These are phyloP conservation scores for Tenebrosternarchus preto DNA, from an alignment of 2,113 vertebrate species.

Conservation along the genomic window DNA sequence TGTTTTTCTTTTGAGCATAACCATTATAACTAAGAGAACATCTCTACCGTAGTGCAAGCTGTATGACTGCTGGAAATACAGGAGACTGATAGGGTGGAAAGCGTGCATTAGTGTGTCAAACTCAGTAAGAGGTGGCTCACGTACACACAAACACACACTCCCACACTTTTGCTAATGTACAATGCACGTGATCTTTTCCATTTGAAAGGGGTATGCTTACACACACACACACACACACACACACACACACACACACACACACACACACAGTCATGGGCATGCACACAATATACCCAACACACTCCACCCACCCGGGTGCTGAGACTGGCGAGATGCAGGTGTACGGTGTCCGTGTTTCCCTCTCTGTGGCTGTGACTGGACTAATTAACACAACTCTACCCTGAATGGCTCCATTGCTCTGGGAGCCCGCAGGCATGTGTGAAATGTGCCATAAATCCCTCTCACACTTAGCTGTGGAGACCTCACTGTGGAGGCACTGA, in stretches of 20 bases:
- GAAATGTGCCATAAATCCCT: conserved; percentile 74
- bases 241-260: no score
- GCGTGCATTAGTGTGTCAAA: not conserved
- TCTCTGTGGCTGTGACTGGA: conserved; percentile 60
- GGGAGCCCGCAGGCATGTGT: conserved; percentile 65
- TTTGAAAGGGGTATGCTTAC: not conserved
- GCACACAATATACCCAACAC: no score
- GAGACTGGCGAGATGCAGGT: conserved; percentile 48
- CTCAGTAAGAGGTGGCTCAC: not conserved
- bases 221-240: no score
- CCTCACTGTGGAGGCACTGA: conserved; percentile 31
- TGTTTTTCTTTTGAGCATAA: no score
- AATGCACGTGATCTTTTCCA: not conserved
- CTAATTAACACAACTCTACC: conserved; percentile 70
- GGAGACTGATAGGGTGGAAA: no score
- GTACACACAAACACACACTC: conserved; percentile 30
- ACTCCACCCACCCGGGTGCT: no score
- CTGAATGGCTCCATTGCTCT: conserved; percentile 67
- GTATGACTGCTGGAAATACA: no score
- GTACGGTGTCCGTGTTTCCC: conserved; percentile 34
- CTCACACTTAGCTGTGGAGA: conserved; percentile 49
- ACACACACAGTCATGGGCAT: no score
- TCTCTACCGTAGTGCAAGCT: no score
- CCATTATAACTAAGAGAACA: no score
- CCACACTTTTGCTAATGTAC: not conserved